Percentiles rank a stretch among this genome's conserved stretches.
Conservation (phyloP, 2,888 invertebrate species). For the Agonum fuliginosum region DNA sequence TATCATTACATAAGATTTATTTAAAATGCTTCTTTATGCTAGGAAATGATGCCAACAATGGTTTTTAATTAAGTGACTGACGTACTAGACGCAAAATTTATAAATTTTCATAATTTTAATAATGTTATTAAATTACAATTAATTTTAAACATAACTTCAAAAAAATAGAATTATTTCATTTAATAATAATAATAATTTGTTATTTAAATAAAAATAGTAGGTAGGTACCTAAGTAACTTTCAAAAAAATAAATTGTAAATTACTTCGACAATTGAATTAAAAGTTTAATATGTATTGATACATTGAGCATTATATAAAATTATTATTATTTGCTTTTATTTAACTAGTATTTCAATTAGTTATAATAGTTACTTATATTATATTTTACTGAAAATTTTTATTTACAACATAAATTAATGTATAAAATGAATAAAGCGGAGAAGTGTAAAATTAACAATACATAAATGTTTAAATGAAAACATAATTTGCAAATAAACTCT, state of each 20-base stretch:
- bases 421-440: background rate
- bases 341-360: too few species aligned
- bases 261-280: too few species aligned
- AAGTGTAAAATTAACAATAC: background rate
- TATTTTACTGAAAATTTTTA: background rate
- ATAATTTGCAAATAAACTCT: background rate
- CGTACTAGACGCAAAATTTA: constrained; percentile 29
- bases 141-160: background rate
- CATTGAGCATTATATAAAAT: too few species aligned
- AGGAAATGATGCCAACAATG: constrained; percentile 52
- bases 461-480: background rate
- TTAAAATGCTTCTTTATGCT: constrained; percentile 22
- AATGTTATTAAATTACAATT: background rate
- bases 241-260: too few species aligned
- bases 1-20: constrained; percentile 41
- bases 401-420: background rate
- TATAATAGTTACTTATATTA: too few species aligned
- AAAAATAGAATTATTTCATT: too few species aligned
- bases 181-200: too few species aligned
- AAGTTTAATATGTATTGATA: too few species aligned
- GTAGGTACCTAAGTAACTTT: too few species aligned
- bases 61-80: constrained; percentile 50
- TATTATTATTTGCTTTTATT: too few species aligned
- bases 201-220: too few species aligned
- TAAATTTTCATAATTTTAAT: background rate